These are phyloP conservation scores for Centropus unirufus DNA, from an alignment of 2,113 vertebrate genomes.

Conservation along the genomic window DNA sequence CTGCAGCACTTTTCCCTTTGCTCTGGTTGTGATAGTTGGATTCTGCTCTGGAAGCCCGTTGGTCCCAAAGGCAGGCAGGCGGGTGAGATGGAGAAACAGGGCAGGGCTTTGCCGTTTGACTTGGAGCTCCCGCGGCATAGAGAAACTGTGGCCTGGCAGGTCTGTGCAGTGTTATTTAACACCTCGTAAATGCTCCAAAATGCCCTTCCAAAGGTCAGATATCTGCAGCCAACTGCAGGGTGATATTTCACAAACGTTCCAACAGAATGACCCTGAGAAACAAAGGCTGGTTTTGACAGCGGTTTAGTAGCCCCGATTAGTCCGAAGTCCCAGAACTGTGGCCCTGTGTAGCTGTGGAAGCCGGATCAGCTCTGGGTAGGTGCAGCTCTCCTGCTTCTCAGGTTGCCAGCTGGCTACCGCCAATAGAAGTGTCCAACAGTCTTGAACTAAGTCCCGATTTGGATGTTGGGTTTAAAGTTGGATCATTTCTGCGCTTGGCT, in stretches of 20 bases:
- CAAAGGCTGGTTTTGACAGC: background rate
- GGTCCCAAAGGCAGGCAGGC: background rate
- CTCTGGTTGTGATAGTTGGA: background rate
- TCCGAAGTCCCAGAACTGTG: fast-evolving
- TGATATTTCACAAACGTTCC: background rate
- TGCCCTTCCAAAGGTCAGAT: conserved; percentile 27
- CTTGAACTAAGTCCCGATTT: background rate
- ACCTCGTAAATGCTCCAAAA: conserved; percentile 2
- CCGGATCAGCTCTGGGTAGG: background rate
- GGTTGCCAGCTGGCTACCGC: background rate
- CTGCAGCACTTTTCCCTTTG: background rate
- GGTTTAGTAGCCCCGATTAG: background rate
- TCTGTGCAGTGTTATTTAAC: conserved; percentile 19
- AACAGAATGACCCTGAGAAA: background rate
- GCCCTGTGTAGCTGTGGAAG: background rate
- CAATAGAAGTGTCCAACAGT: background rate
- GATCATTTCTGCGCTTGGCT: background rate
- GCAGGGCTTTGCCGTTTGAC: background rate
- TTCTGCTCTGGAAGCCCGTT: background rate
- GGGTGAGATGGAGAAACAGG: background rate
- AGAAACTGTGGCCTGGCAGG: background rate
- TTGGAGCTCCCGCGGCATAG: background rate
- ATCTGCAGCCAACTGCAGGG: background rate
- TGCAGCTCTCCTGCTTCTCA: background rate
- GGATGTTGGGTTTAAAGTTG: background rate